Evolutionary conservation across 2,113 vertebrate species (phyloP), one percentile per base, ranked within the genome.

Genomic region (Oreochromis aureus): DNA sequence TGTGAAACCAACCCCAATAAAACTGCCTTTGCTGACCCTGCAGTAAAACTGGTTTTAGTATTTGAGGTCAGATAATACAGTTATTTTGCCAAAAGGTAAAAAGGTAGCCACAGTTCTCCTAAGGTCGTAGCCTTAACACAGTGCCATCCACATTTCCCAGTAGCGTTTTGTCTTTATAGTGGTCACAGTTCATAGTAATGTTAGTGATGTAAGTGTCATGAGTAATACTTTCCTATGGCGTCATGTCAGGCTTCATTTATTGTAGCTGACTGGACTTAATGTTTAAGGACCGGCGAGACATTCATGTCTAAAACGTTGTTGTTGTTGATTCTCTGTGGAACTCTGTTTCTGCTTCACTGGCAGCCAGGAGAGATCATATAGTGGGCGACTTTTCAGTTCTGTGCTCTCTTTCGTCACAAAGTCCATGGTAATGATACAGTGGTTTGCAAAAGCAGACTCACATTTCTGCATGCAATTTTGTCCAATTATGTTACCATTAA

Each of bases 151-250:
- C 54, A 79, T 53, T 61, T 53, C 66, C 36, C 63, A 27, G 81
- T 34, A 46, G 71, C 2, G 22, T 71, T 71, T 71, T 71, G 22
- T 44, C n/a, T 19, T 76, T 76, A 80, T 79, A 56, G 78, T 82
- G 84, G 46, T 84, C 59, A 82, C 30, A 66, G 92, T 90, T 94
- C 86, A 92, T 41, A 71, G 76, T 87, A 36, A 92, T 87, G 89
- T 91, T 12, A 82, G 87, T 92, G 91, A 93, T 91, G 94, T 90
- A 61, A 94, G 90, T 89, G 51, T 36, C 18, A 8, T 92, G 92
- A 91, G 93, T 88, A 92, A 96, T 53, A 88, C 85, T 94, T 95
- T 95, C 93, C 94, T 55, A 73, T 41, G 30, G 16, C 19, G 78
- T 87, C 87, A 86, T 82, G 78, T 83, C 56, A 48, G n/a, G 46